Percentiles rank a stretch among this genome's conserved stretches.
phyloP scores from a whole-genome alignment of 2,113 vertebrate species.

The Neogale vison region DNA sequence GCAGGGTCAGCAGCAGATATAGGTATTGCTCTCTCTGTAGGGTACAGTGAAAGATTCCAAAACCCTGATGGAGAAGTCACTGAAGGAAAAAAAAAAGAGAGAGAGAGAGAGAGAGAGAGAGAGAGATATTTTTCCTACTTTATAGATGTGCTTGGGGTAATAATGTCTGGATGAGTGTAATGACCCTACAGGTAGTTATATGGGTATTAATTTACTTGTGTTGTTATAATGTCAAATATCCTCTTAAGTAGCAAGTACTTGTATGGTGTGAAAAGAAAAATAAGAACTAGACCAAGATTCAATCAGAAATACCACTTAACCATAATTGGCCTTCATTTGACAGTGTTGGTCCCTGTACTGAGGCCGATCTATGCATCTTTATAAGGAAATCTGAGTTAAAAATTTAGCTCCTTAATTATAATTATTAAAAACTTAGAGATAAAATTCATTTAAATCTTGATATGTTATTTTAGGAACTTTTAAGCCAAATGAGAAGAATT shows the following conservation, averaged over 20 bases:
- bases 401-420: slow-evolving; percentile 6
- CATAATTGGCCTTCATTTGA: neutral
- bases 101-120: neutral
- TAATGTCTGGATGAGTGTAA: neutral
- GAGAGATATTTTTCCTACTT: neutral
- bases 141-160: neutral
- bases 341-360: neutral
- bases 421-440: neutral
- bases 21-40: neutral
- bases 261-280: neutral
- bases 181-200: neutral
- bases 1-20: neutral
- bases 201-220: neutral
- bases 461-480: slow-evolving; percentile 8
- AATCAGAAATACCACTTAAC: neutral
- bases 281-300: neutral
- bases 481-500: neutral
- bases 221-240: neutral
- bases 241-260: neutral
- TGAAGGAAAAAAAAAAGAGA: neutral
- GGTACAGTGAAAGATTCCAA: neutral
- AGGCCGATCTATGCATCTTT: neutral
- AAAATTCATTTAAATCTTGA: slow-evolving; percentile 22
- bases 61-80: neutral
- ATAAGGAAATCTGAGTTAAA: neutral